Evolutionary conservation across 2,113 vertebrate species (phyloP).

Genomic region (Pelecanoides urinatrix): DNA sequence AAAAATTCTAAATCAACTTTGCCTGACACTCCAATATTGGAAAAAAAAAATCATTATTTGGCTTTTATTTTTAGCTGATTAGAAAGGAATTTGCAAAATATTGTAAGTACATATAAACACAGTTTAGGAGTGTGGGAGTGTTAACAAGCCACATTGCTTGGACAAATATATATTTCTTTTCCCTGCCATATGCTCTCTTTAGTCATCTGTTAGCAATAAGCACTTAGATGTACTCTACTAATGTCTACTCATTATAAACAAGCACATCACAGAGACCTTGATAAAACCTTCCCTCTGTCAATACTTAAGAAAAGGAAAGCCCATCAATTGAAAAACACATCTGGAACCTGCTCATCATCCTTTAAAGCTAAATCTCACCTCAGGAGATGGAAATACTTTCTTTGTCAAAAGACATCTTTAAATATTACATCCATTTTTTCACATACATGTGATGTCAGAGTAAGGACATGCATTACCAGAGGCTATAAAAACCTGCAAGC

Average conservation of each 20-base stretch:
- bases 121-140: conserved; percentile 59
- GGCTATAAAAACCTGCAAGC: conserved; percentile 49
- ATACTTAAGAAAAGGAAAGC: conserved; percentile 36
- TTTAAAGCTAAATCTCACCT: conserved; percentile 53
- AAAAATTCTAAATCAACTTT: neutral
- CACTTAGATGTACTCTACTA: conserved; percentile 55
- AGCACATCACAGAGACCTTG: conserved; percentile 61
- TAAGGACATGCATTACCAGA: conserved; percentile 38
- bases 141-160: conserved; percentile 51
- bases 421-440: conserved; percentile 58
- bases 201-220: conserved; percentile 54
- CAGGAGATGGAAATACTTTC: conserved; percentile 48
- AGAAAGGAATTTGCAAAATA: neutral
- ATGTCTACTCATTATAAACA: conserved; percentile 65
- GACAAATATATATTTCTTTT: conserved; percentile 63
- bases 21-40: neutral
- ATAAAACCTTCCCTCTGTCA: conserved; percentile 65
- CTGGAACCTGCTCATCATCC: conserved; percentile 51
- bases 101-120: conserved; percentile 24
- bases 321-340: conserved; percentile 9
- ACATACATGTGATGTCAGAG: conserved; percentile 45
- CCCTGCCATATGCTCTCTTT: conserved; percentile 63
- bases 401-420: conserved; percentile 59
- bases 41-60: conserved; percentile 1
- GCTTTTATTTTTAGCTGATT: conserved; percentile 53